Conservation (phyloP, 2,888 invertebrate genomes). For the Fragum whitleyi region DNA sequence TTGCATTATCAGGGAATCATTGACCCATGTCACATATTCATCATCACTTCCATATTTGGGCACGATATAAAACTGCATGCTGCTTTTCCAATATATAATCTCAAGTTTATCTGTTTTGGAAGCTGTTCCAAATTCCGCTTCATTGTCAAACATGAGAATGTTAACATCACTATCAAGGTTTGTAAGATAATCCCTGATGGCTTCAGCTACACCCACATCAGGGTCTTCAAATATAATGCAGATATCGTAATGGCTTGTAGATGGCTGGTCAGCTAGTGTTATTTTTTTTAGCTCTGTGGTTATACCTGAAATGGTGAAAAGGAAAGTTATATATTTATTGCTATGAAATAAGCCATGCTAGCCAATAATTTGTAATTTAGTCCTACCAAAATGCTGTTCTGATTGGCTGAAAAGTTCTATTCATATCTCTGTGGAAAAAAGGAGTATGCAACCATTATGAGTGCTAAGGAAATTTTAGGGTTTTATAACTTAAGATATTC, state of each 20-base stretch:
- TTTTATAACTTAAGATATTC: too few species aligned
- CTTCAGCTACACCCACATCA: background rate
- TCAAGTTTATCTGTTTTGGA: background rate
- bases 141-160: background rate
- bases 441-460: too few species aligned
- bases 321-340: too few species aligned
- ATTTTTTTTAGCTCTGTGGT: background rate
- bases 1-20: slow-evolving; percentile 7
- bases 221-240: slow-evolving; percentile 11
- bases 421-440: too few species aligned
- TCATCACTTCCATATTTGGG: background rate
- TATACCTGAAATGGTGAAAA: background rate
- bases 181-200: background rate
- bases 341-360: too few species aligned
- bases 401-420: too few species aligned
- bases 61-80: slow-evolving; percentile 15
- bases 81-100: background rate
- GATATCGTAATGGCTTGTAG: background rate
- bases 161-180: background rate
- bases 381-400: too few species aligned
- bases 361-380: too few species aligned
- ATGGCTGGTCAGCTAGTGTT: background rate
- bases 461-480: too few species aligned
- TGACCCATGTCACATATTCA: background rate
- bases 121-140: background rate